Base-by-base conservation (phyloP, 2,113 vertebrate genomes). In the Ciconia boyciana region DNA sequence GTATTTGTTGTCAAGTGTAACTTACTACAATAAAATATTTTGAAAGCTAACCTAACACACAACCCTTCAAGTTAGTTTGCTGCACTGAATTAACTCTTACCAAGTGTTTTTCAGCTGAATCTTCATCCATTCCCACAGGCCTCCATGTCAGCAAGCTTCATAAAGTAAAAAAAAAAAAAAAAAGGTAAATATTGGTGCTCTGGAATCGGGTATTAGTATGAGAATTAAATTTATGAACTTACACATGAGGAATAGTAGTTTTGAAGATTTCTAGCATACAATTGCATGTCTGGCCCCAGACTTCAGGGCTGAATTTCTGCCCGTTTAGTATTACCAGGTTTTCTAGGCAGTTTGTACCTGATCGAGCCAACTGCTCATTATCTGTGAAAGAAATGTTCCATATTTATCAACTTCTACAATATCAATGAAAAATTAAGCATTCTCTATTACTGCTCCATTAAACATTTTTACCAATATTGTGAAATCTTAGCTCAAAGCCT, bases 211-310 rank as follows among this genome's bases (percentile, higher is more conserved):
- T 61, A 62, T 64, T 60, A 65, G 32, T 22, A 17, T 7, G 21
- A 43, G 29, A 84, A 84, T 20, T 51, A 55, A 34, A 32, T 86
- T 75, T 58, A 78, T 9, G 26, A 76, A 98, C 98, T 98, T 95
- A 98, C 98, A 97, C 97, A 26, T 98, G 98, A 84, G 98, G 99
- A 97, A 99, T 99, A 94, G 99, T 99, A 89, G 98, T 99, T 95
- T 98, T 99, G 98, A 99, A 99, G 96, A 99, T 99, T 97, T 99
- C 99, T 96, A 99, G 96, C 99, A 99, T 99, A 87, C 99, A 99
- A 88, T 94, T 98, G 97, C 99, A 99, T 2, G 99, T 99, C 97
- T 99, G 97, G 79, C 98, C 98, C 99, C 99, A 99, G 52, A 99
- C 99, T n/a, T 98, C 98, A 4, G 98, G 98, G 84, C 98, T 99